Base-by-base conservation (phyloP, 2,113 vertebrate genomes). In the Podarcis cretensis region DNA sequence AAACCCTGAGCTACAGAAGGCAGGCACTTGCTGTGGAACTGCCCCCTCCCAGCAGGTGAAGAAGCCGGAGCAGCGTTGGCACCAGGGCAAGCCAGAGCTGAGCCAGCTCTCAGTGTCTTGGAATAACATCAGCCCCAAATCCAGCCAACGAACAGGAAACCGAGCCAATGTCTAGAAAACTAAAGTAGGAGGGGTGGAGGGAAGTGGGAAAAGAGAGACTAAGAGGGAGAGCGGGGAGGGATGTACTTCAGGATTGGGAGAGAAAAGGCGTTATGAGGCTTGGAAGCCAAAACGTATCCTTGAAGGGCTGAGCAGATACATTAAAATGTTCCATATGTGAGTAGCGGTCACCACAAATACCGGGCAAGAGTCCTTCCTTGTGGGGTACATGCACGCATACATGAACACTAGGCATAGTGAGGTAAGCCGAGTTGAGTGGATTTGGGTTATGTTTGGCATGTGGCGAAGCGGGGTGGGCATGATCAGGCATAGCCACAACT, bases 21-120 rank as follows among this genome's bases (percentile, higher is more conserved):
- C n/a, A 32, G 90, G 87, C 54, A 59, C 88, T 88, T 0, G 59
- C 48, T 83, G 80, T 14, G 0, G 65, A 87, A 71, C 30, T 59
- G 73, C 54, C 32, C 78, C 68, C 1, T 1, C 9, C 73, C 86
- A 84, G 87, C 87, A 91, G 93, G 87, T 90, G 59, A 91, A 84
- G 90, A 83, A 91, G 73, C 84, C 81, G 79, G 87, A 79, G 90
- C 57, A 79, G 91, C 57, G 8, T 65, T 88, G 76, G 71, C 75
- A 75, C 30, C 48, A 83, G 21, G 43, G 84, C 40, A 12, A 57
- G 37, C 59, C 6, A 86, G 71, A 79, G 83, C 30, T 16, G n/a
- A 21, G 74, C 81, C 75, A 54, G 59, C 13, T 76, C 25, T 86
- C 77, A 13, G 78, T 43, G 57, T 5, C 40, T 86, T 86, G 27